Conservation (phyloP, 2,888 invertebrate genomes). For the Deilephila elpenor region DNA sequence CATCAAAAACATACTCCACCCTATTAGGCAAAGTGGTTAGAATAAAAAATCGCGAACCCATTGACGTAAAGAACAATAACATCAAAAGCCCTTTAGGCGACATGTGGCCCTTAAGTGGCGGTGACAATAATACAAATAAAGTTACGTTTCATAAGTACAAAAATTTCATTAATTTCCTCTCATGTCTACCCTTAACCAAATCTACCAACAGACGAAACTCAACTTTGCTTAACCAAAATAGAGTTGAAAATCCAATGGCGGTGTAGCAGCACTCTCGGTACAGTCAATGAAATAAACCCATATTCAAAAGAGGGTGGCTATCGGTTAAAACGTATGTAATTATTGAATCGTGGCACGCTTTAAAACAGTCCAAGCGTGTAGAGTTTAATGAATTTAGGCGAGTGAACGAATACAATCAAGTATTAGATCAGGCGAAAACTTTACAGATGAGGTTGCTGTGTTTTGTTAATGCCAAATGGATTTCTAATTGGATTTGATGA, state of each 20-base stretch:
- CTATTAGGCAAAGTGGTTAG: conserved; percentile 24
- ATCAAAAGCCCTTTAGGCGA: conserved; percentile 77
- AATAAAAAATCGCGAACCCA: conserved; percentile 29
- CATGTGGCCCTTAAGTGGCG: conserved; percentile 83
- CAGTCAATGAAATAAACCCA: conserved; percentile 78
- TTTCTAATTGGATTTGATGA: conserved; percentile 23
- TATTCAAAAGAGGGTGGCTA: conserved; percentile 81
- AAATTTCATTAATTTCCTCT: conserved; percentile 71
- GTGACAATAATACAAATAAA: conserved; percentile 83
- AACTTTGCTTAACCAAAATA: conserved; percentile 26
- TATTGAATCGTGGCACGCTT: conserved; percentile 70
- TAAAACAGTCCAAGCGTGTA: conserved; percentile 72
- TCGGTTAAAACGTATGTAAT: conserved; percentile 82
- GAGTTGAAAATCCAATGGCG: conserved; percentile 34
- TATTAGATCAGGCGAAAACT: conserved; percentile 50
- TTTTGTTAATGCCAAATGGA: conserved; percentile 34
- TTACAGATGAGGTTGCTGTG: conserved; percentile 49
- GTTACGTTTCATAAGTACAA: conserved; percentile 77
- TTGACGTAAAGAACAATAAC: conserved; percentile 63
- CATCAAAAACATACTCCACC: conserved; percentile 18
- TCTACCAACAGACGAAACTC: conserved; percentile 33
- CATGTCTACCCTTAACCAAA: conserved; percentile 48
- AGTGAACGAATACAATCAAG: conserved; percentile 63
- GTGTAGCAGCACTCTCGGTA: conserved; percentile 47
- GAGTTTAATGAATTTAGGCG: conserved; percentile 77